Conservation (phyloP, 1,140 invertebrate genomes). For the Hirudo medicinalis region DNA sequence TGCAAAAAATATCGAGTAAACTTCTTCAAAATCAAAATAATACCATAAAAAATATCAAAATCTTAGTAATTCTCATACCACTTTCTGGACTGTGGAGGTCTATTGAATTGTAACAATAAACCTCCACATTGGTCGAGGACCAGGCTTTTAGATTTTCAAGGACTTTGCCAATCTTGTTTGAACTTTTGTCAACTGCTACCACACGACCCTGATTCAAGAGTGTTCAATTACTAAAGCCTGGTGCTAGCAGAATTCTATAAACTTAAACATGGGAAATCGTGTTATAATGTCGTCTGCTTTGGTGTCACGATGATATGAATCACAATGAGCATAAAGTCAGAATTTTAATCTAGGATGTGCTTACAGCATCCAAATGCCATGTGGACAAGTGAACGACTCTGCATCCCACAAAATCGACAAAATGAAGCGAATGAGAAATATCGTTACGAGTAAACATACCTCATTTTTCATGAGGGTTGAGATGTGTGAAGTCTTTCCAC, state of each 20-base stretch:
- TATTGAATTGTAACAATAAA: conserved; percentile 11
- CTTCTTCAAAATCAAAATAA: background rate
- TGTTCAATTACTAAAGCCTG: background rate
- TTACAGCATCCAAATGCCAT: no score
- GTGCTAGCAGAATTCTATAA: no score
- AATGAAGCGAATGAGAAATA: background rate
- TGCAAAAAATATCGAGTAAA: background rate
- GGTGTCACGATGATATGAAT: no score
- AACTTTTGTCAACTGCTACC: conserved; percentile 12
- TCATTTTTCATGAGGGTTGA: conserved; percentile 60
- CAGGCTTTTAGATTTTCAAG: conserved; percentile 5
- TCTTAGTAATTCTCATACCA: background rate
- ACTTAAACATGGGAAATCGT: background rate
- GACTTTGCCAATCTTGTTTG: conserved; percentile 15
- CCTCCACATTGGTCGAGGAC: conserved; percentile 1
- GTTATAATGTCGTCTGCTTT: background rate
- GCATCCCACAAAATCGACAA: background rate
- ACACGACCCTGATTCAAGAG: conserved; percentile 4
- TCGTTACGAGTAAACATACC: conserved; percentile 38
- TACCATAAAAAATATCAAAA: background rate
- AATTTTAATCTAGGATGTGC: no score
- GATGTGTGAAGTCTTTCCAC: conserved; percentile 77
- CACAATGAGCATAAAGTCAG: no score
- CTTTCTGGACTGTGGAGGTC: background rate
- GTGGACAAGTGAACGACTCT: no score